phyloP scores from a whole-genome alignment of 92 coral and sea anemone species.

The Parazoanthus swiftii region DNA sequence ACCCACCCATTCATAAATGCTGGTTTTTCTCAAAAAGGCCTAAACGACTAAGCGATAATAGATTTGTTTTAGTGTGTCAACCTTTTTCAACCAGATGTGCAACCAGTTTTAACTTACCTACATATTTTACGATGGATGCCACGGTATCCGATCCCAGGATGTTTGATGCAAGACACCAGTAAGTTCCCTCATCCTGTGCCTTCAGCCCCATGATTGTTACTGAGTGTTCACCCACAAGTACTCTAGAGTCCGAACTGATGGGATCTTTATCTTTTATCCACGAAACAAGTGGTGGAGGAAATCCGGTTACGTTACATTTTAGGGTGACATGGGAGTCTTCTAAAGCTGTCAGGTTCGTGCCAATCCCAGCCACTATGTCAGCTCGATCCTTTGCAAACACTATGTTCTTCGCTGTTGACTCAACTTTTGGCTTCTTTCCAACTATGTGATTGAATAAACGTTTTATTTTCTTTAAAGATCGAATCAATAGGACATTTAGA shows the following conservation, averaged over 20 bases:
- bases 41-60: too few species aligned
- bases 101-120: constrained; percentile 2
- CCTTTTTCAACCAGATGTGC: too few species aligned
- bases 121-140: background rate
- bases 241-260: constrained; percentile 13
- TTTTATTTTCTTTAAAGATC: too few species aligned
- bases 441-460: background rate
- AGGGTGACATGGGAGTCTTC: background rate
- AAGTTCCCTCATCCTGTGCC: constrained; percentile 4
- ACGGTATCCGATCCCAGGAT: constrained; percentile 10
- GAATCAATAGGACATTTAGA: too few species aligned
- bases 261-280: constrained; percentile 10
- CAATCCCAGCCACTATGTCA: background rate
- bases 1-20: too few species aligned
- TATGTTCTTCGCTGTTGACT: background rate
- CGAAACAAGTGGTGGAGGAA: constrained; percentile 10
- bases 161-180: constrained; percentile 16
- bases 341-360: constrained; percentile 20
- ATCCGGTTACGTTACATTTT: background rate
- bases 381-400: background rate
- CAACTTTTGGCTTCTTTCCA: constrained; percentile 29
- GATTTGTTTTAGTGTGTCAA: too few species aligned
- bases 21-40: too few species aligned
- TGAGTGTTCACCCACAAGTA: background rate
- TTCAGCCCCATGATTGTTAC: background rate